phyloP scores from a whole-genome alignment of 2,797 vertebrate species.

The Molossus molossus region DNA sequence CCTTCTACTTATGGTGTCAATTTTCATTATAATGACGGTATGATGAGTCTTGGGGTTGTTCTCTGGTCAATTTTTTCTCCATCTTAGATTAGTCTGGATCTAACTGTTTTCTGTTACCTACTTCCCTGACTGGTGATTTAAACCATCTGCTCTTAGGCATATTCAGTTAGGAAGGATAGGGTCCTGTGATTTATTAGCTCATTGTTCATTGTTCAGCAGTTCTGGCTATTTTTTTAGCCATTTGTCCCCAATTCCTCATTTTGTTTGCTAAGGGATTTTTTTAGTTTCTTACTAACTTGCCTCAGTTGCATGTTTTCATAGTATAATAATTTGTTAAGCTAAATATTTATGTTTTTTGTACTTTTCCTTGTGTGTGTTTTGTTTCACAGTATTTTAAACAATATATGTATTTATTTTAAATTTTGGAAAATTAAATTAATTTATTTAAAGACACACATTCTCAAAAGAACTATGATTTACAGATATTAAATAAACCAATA shows the following conservation, averaged over 20 bases:
- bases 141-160: not conserved
- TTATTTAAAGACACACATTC: not conserved
- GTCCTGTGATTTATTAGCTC: too few species aligned
- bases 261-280: too few species aligned
- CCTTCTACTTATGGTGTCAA: not conserved
- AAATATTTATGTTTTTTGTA: not conserved
- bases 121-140: not conserved
- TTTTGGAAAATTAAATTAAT: not conserved
- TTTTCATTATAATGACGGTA: not conserved
- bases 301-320: not conserved
- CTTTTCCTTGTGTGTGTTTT: slow-evolving; percentile 13
- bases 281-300: too few species aligned
- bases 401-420: slow-evolving; percentile 29
- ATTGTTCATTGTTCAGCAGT: too few species aligned
- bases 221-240: too few species aligned
- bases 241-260: too few species aligned
- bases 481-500: slow-evolving; percentile 24
- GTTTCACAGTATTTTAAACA: slow-evolving; percentile 20
- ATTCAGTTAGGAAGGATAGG: not conserved
- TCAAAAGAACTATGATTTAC: slow-evolving; percentile 37
- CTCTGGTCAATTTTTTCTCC: not conserved
- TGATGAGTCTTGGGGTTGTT: not conserved
- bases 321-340: slow-evolving; percentile 3
- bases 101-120: not conserved
- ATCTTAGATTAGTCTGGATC: not conserved